A percentile compares a stretch with the other conserved stretches of the same genome.
These are phyloP conservation scores for Tangara arthus DNA, from an alignment of 2,797 vertebrate species.

Conservation along the genomic window DNA sequence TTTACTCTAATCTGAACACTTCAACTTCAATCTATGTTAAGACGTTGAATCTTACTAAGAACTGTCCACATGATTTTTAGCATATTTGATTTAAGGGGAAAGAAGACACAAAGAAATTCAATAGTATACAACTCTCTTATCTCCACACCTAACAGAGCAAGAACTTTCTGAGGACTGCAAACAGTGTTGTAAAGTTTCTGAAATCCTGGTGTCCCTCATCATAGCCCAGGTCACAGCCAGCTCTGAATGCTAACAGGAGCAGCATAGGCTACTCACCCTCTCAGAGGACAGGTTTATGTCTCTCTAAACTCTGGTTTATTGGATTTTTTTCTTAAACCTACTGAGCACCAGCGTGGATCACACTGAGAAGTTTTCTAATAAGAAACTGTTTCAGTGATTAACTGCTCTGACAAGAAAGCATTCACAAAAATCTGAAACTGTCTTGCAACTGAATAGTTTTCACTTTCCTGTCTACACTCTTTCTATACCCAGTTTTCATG, in stretches of 20 bases:
- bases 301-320: background rate
- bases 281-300: background rate
- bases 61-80: background rate
- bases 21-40: background rate
- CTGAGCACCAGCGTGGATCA: background rate
- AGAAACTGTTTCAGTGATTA: background rate
- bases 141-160: background rate
- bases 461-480: background rate
- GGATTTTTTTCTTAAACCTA: background rate
- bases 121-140: background rate
- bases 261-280: background rate
- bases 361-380: background rate
- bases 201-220: background rate
- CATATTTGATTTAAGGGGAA: background rate
- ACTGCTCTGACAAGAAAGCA: background rate
- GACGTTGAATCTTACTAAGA: background rate
- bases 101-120: background rate
- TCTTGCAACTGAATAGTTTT: background rate
- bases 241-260: background rate
- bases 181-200: constrained; percentile 4
- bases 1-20: background rate
- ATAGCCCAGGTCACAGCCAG: background rate
- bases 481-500: background rate
- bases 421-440: background rate
- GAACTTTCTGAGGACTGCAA: background rate